These are phyloP conservation scores for Scaptomyza reducta DNA, from an alignment of 2,888 invertebrate genomes.

Conservation along the genomic window DNA sequence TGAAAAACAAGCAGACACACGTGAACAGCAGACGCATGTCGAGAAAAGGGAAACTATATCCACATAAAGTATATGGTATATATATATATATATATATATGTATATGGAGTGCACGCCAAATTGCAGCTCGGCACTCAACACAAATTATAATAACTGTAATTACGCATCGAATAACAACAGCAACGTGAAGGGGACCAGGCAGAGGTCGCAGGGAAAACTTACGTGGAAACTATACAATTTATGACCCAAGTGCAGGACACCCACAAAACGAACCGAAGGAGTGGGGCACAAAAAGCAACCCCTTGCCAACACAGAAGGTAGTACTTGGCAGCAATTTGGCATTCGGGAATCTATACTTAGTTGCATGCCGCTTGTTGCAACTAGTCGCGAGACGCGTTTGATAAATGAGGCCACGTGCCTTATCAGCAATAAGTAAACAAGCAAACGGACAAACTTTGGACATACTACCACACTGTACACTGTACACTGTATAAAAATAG, in stretches of 20 bases:
- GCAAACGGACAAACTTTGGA: constrained; percentile 47
- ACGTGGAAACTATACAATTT: constrained; percentile 62
- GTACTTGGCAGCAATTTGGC: constrained; percentile 44
- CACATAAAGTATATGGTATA: not conserved
- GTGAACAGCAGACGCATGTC: constrained; percentile 45
- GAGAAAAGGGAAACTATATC: constrained; percentile 5
- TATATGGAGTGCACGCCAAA: constrained; percentile 23
- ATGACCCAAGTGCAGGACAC: constrained; percentile 57
- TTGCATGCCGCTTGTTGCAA: constrained; percentile 71
- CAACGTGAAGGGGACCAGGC: constrained; percentile 8
- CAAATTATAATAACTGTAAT: constrained; percentile 78
- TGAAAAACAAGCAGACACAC: constrained; percentile 67
- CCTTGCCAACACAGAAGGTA: constrained; percentile 20
- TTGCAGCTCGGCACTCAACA: constrained; percentile 65
- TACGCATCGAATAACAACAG: constrained; percentile 52
- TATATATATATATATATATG: not conserved
- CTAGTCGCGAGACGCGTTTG: constrained; percentile 67
- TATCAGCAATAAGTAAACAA: constrained; percentile 74
- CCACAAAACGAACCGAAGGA: constrained; percentile 13
- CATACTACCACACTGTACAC: constrained; percentile 18
- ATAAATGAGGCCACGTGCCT: constrained; percentile 84
- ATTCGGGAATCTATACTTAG: constrained; percentile 55
- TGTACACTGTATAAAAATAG: constrained; percentile 40
- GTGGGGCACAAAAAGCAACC: constrained; percentile 36
- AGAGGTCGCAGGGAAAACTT: constrained; percentile 37